A percentile compares a stretch with the other conserved stretches of the same genome.
Evolutionary conservation across 37 sponge, comb jelly and placozoan genomes (phyloP).

Genomic region (Oscarella lobularis): DNA sequence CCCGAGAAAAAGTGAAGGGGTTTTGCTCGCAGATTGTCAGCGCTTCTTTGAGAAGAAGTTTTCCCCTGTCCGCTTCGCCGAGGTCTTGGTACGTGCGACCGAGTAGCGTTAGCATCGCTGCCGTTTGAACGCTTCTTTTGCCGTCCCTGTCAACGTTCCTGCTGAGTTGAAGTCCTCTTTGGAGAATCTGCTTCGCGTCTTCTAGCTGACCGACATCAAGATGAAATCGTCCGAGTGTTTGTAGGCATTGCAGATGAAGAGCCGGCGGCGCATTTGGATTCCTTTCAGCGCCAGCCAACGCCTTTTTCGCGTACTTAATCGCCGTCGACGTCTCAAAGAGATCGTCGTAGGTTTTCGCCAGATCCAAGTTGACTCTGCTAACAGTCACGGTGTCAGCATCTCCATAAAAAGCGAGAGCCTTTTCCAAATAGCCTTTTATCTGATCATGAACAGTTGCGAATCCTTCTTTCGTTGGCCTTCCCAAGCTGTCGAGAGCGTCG

Average conservation of each 20-base stretch:
- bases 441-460: background rate
- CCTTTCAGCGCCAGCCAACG: too few species aligned
- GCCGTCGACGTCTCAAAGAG: too few species aligned
- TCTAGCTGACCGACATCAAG: background rate
- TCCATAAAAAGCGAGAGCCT: background rate
- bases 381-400: too few species aligned
- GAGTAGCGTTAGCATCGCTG: background rate
- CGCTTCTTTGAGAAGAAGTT: background rate
- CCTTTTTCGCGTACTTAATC: background rate
- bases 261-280: too few species aligned
- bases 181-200: background rate
- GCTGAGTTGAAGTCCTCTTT: too few species aligned
- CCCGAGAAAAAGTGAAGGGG: too few species aligned
- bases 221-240: background rate
- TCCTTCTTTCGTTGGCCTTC: background rate
- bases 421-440: background rate
- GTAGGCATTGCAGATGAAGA: too few species aligned
- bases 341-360: too few species aligned
- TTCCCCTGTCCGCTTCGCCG: background rate
- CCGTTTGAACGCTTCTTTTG: background rate
- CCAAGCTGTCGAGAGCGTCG: background rate
- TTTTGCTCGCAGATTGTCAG: background rate
- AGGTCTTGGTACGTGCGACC: background rate
- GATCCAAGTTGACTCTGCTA: too few species aligned
- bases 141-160: background rate